Base-by-base conservation (phyloP, 2,888 invertebrate genomes). In the Graphium colonna region DNA sequence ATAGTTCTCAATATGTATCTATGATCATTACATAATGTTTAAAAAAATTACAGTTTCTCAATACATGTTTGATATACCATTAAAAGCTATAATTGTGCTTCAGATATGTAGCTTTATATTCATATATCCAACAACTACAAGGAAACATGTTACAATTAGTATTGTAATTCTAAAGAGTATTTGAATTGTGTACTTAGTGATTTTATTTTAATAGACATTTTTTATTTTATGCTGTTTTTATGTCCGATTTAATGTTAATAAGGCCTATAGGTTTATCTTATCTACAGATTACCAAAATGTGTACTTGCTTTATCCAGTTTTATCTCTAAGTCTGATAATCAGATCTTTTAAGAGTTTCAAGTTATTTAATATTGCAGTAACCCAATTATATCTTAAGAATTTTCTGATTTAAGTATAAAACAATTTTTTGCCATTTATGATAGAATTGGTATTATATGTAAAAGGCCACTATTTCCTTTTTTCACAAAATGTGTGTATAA, bases 221-320 rank as follows among this genome's bases (percentile, higher is more conserved):
- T 26, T 26, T 26, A 5, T 26, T 26, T 7, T 7, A 5, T 26
- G 26, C 7, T 31, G 10, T 31, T 31, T 31, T 31, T 31, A 31
- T 10, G 10, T 45, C 12, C 45, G n/a, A 21, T 45, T 16, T 45
- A 17, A 45, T 18, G 12, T 45, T 45, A 12, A 45, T 16, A 36
- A 36, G 18, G n/a, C n/a, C 15, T 45, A 45, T 21, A 21, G 41
- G 10, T 55, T 57, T 59, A 62, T 60, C 56, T 58, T 56, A 62
- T 61, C 54, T 60, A 16, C 28, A 56, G 55, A 56, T 56, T 52
- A 48, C 52, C 50, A 48, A 56, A 51, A 50, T 47, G 46, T 51
- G 57, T 52, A 53, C 41, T 15, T 39, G 16, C 39, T 39, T 15
- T 15, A 3, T 10, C n/a, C 21, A 2, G 5, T 21, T 21, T 21